phyloP scores from a whole-genome alignment of 1,140 invertebrate species.

The Achatina immaculata region DNA sequence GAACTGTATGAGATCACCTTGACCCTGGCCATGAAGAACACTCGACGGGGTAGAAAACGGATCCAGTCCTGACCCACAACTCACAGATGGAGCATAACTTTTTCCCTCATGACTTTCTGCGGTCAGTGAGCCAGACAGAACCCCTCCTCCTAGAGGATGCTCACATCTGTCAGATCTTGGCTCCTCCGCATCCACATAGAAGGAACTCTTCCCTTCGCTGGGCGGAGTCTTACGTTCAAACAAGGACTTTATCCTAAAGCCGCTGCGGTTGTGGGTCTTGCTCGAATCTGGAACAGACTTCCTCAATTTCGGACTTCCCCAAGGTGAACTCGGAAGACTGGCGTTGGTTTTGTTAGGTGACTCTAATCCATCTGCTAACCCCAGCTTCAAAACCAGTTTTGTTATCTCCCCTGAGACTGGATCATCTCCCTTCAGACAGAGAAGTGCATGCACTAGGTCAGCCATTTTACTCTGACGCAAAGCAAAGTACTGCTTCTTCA shows the following conservation, averaged over 20 bases:
- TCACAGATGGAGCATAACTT: neutral
- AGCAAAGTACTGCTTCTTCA: constrained; percentile 62
- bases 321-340: constrained; percentile 45
- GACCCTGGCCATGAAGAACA: neutral
- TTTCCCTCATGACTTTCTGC: constrained; percentile 17
- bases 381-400: constrained; percentile 40
- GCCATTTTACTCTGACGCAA: constrained; percentile 56
- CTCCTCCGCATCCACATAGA: constrained; percentile 57
- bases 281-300: constrained; percentile 41
- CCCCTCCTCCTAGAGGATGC: neutral
- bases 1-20: neutral
- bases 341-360: constrained; percentile 40
- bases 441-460: constrained; percentile 53
- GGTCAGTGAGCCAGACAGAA: constrained; percentile 13
- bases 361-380: constrained; percentile 34
- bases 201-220: constrained; percentile 56
- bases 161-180: neutral
- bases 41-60: neutral
- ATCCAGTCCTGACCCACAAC: neutral
- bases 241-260: constrained; percentile 58
- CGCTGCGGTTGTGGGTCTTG: constrained; percentile 38
- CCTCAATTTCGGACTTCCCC: constrained; percentile 48
- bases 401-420: constrained; percentile 43
- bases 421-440: constrained; percentile 46
- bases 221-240: constrained; percentile 60